These are phyloP conservation scores for Zophobas morio DNA, from an alignment of 1,140 invertebrate species.

Conservation along the genomic window DNA sequence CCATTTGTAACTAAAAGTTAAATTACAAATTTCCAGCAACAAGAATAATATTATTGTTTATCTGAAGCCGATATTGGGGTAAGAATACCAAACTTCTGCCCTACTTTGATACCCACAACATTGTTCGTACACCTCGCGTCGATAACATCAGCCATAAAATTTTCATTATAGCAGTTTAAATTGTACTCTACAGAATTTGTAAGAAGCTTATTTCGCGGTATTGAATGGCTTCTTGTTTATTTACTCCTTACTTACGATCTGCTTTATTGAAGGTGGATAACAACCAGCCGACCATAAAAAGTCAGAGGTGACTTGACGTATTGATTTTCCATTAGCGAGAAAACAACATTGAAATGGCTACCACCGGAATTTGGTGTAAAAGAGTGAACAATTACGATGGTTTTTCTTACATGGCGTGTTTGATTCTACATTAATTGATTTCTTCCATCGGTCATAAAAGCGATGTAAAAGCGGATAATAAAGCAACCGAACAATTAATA, in stretches of 20 bases:
- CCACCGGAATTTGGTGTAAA: conserved; percentile 37
- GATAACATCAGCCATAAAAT: conserved; percentile 1
- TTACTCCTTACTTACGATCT: conserved; percentile 36
- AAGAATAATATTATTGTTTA: too few relatives aligned
- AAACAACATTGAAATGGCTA: conserved; percentile 47
- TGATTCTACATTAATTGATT: conserved; percentile 44
- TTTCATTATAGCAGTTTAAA: conserved; percentile 13
- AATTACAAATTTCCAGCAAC: too few relatives aligned
- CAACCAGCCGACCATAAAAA: conserved; percentile 53
- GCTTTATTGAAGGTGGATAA: conserved; percentile 50
- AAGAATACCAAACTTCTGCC: too few relatives aligned
- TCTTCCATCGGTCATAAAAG: conserved; percentile 35
- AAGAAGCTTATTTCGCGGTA: conserved; percentile 9
- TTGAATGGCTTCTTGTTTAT: conserved; percentile 48
- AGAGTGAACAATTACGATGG: conserved; percentile 9
- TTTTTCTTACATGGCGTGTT: conserved; percentile 22
- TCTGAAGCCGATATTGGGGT: too few relatives aligned
- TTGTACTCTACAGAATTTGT: conserved; percentile 3
- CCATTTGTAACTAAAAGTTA: too few relatives aligned
- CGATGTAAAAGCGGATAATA: conserved; percentile 19
- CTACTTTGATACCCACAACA: not conserved
- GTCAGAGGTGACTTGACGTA: conserved; percentile 54
- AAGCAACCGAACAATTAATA: conserved; percentile 35
- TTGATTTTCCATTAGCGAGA: conserved; percentile 55
- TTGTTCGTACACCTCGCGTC: not conserved